phyloP scores from a whole-genome alignment of 2,888 invertebrate genomes.

The Cataglyphis albicans region DNA sequence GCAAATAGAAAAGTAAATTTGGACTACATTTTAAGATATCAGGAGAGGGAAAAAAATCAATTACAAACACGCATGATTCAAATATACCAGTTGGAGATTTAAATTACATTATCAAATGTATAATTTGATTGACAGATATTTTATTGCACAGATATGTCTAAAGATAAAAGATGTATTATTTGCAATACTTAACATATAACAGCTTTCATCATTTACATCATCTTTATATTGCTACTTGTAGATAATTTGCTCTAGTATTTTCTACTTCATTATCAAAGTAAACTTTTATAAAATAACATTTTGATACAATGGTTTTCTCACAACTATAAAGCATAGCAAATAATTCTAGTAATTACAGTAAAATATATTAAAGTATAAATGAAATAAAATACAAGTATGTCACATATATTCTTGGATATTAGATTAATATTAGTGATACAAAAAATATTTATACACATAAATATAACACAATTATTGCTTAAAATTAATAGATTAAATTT shows the following conservation, averaged over 20 bases:
- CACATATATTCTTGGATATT: constrained; percentile 73
- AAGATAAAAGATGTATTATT: constrained; percentile 72
- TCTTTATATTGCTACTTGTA: constrained; percentile 70
- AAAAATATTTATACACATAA: constrained; percentile 61
- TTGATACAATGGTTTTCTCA: constrained; percentile 42
- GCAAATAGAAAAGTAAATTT: neutral
- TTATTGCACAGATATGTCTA: constrained; percentile 85
- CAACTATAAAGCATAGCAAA: constrained; percentile 29
- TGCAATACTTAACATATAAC: constrained; percentile 69
- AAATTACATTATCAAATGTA: constrained; percentile 42
- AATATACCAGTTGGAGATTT: neutral
- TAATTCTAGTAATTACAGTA: constrained; percentile 48
- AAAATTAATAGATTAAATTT: constrained; percentile 61
- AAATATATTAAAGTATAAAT: constrained; percentile 68
- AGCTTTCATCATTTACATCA: constrained; percentile 66
- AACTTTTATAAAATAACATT: constrained; percentile 56
- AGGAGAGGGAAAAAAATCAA: neutral
- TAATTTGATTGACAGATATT: constrained; percentile 71
- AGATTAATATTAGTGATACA: constrained; percentile 51
- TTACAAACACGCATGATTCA: neutral
- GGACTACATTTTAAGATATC: neutral
- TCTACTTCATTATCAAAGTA: neutral
- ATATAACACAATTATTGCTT: constrained; percentile 57
- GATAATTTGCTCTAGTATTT: constrained; percentile 33
- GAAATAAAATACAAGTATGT: constrained; percentile 61